Base-by-base conservation (phyloP, 2,113 vertebrate species). In the Sylvilagus bachmani region DNA sequence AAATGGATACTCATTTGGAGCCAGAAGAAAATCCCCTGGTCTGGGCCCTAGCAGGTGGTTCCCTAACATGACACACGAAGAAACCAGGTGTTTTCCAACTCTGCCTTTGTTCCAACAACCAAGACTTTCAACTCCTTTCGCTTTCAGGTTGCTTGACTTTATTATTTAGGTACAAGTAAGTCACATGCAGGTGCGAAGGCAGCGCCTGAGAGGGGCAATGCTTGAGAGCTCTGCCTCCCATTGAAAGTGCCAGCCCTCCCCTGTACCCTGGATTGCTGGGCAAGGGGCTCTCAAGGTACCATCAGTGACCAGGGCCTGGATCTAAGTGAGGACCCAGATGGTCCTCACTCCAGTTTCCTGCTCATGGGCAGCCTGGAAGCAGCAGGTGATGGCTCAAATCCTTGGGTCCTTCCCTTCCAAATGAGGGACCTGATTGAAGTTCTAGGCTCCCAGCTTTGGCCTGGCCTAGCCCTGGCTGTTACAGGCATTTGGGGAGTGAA, bases 31-130 rank as follows among this genome's bases (percentile, higher is more conserved):
- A 58, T 17, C 10, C 6, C 55, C 75, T 89, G 36, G 49, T 66
- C 29, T 73, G 10, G 19, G 31, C 12, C 31, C 55, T 38, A 13
- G 27, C 22, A 92, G 58, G 38, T n/a, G 53, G 87, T 1, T 31
- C 73, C 19, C 19, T 55, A 29, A 87, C 29, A 9, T 31, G 6
- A 33, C 7, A 38, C 5, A 61, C 5, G 31, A 69, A 66, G 12
- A 24, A 25, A 61, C 80, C 38, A 12, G n/a, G 17, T 10, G 1
- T 55, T 31, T 51, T 69, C 80, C 87, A 91, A 44, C 29, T 70
- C 84, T 70, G 25, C 51, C 84, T 94, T 62, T 62, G 29, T 80
- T 78, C 78, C 29, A 75, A 87, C 17, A n/a, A 86, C 67, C 27
- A 83, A 84, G 91, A 81, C 89, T 58, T 62, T 16, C 86, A 78